phyloP scores from a whole-genome alignment of 1,140 invertebrate species.

The Delia radicum region DNA sequence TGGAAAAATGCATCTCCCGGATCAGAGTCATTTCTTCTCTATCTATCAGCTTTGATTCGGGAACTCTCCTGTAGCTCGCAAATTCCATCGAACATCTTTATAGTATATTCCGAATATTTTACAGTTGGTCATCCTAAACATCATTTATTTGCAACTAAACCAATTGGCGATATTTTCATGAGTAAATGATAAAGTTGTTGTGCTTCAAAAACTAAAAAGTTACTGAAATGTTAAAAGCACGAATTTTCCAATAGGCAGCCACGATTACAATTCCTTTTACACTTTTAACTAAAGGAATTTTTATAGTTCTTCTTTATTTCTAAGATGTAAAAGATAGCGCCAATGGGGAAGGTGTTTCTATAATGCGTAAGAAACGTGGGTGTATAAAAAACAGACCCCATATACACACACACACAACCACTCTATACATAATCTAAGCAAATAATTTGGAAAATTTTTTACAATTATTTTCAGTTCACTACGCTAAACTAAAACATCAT shows the following conservation, averaged over 20 bases:
- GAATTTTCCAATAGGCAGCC: constrained; percentile 20
- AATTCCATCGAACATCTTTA: too few species aligned
- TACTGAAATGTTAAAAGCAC: constrained; percentile 18
- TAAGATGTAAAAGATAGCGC: constrained; percentile 16
- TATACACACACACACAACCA: background rate
- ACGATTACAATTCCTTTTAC: background rate
- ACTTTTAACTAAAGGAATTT: constrained; percentile 14
- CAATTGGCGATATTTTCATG: constrained; percentile 7
- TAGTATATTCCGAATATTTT: too few species aligned
- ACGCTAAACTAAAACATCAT: too few species aligned
- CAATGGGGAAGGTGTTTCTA: constrained; percentile 12
- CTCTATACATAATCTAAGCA: constrained; percentile 1
- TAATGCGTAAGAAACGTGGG: constrained; percentile 22
- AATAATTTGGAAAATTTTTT: constrained; percentile 16
- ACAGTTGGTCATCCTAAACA: background rate
- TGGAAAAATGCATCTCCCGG: too few species aligned
- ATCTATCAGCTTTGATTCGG: too few species aligned
- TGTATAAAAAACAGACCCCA: background rate
- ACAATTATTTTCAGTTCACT: background rate
- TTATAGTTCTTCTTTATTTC: background rate
- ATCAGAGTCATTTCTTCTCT: too few species aligned
- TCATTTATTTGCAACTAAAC: background rate
- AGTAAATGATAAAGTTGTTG: background rate
- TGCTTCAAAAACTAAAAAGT: background rate
- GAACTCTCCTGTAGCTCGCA: too few species aligned